phyloP scores from a whole-genome alignment of 2,888 invertebrate genomes.

The Geotrupes spiniger region DNA sequence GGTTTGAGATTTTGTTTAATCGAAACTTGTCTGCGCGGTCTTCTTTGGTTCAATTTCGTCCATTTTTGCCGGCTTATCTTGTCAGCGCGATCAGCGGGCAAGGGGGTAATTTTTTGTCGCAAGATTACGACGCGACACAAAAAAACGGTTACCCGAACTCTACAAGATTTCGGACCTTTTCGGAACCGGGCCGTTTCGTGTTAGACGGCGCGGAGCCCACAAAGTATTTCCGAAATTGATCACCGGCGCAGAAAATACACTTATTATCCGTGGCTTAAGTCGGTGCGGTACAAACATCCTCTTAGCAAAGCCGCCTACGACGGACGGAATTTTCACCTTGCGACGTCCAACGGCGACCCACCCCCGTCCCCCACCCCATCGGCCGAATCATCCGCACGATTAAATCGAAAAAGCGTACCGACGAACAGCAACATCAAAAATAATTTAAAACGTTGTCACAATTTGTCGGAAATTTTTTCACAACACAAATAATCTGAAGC shows the following conservation, averaged over 20 bases:
- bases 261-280: constrained; percentile 35
- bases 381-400: constrained; percentile 27
- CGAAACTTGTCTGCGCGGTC: too few species aligned
- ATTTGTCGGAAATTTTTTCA: neutral
- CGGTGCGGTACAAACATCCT: constrained; percentile 28
- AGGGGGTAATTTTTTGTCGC: too few species aligned
- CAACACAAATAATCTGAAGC: neutral
- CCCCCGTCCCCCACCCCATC: constrained; percentile 6
- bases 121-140: constrained; percentile 5
- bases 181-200: constrained; percentile 8
- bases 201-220: constrained; percentile 34
- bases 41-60: too few species aligned
- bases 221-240: constrained; percentile 31
- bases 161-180: neutral
- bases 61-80: too few species aligned
- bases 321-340: constrained; percentile 19
- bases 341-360: constrained; percentile 13
- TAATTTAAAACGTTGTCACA: neutral
- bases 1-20: too few species aligned
- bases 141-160: neutral
- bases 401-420: constrained; percentile 23
- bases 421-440: neutral
- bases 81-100: too few species aligned
- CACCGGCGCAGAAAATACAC: constrained; percentile 41
- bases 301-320: constrained; percentile 11